These are phyloP conservation scores for Mormyrus hasselquistii DNA, from an alignment of 2,797 vertebrate genomes.

Conservation along the genomic window DNA sequence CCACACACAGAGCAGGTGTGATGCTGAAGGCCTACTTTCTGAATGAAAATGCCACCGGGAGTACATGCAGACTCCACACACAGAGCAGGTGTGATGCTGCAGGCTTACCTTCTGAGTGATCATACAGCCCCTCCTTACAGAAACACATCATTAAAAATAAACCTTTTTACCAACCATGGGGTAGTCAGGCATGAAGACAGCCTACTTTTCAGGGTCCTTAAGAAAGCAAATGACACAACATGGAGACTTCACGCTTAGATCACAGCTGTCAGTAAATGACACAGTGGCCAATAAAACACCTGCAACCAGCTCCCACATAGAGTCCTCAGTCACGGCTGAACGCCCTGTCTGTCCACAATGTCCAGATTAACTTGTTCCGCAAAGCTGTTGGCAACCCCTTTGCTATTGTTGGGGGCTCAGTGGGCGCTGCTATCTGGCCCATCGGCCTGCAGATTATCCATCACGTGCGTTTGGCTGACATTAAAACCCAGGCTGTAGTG, in stretches of 20 bases:
- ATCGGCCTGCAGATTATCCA: not conserved
- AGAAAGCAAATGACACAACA: not conserved
- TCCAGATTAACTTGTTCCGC: conserved; percentile 14
- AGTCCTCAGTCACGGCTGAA: conserved; percentile 16
- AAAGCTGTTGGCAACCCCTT: not conserved
- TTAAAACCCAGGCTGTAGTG: not conserved
- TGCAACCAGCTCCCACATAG: conserved; percentile 5
- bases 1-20: too few relatives aligned
- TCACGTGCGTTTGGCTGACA: not conserved
- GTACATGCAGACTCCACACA: too few relatives aligned
- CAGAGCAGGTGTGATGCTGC: too few relatives aligned
- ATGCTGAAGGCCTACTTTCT: too few relatives aligned
- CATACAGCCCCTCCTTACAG: not conserved
- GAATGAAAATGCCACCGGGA: not conserved
- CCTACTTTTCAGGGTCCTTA: conserved; percentile 5
- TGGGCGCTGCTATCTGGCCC: not conserved
- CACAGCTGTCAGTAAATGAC: not conserved
- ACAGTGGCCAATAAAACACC: not conserved
- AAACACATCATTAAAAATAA: not conserved
- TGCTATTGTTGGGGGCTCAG: not conserved
- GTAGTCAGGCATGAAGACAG: not conserved
- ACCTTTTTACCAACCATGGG: not conserved
- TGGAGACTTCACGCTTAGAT: not conserved
- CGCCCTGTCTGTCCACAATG: conserved; percentile 15
- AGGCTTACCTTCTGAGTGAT: not conserved